Evolutionary conservation across 2,888 invertebrate species (phyloP).

Genomic region (Scaptomyza caliginosa): DNA sequence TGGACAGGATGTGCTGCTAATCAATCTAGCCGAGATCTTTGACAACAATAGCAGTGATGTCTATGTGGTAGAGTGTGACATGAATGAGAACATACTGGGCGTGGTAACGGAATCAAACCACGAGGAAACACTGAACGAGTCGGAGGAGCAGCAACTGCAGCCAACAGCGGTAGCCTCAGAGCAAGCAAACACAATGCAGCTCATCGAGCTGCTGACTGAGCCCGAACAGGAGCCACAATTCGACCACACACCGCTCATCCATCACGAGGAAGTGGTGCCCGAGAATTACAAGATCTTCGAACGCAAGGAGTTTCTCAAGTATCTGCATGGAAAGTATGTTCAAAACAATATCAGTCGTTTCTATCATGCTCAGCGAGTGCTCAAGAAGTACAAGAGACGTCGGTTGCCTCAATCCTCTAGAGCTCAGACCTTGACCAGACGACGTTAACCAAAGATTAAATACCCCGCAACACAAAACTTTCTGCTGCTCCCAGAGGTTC

Average conservation of each 20-base stretch:
- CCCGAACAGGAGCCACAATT: slow-evolving; percentile 44
- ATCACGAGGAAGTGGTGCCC: slow-evolving; percentile 83
- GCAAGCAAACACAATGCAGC: slow-evolving; percentile 62
- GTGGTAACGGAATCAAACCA: slow-evolving; percentile 52
- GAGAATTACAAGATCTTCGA: slow-evolving; percentile 76
- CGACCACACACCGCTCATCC: slow-evolving; percentile 74
- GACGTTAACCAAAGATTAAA: slow-evolving; percentile 20
- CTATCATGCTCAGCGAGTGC: slow-evolving; percentile 81
- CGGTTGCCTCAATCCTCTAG: slow-evolving; percentile 46
- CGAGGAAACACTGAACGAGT: slow-evolving; percentile 10
- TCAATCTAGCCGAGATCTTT: slow-evolving; percentile 83
- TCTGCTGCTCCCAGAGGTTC: background rate
- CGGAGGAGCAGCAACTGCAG: slow-evolving; percentile 21
- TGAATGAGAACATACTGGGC: slow-evolving; percentile 82
- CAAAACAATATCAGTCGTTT: slow-evolving; percentile 80
- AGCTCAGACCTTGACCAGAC: slow-evolving; percentile 16
- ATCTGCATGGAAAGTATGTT: slow-evolving; percentile 83
- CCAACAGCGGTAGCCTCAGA: slow-evolving; percentile 13
- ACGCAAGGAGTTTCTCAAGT: slow-evolving; percentile 81
- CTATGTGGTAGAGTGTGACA: slow-evolving; percentile 83
- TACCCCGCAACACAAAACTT: background rate
- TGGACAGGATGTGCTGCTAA: slow-evolving; percentile 80
- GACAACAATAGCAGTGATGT: slow-evolving; percentile 82
- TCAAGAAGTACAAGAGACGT: slow-evolving; percentile 81
- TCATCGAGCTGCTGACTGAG: slow-evolving; percentile 68